These are phyloP conservation scores for Nemotelus pantherinus DNA, from an alignment of 2,888 invertebrate species.

Conservation along the genomic window DNA sequence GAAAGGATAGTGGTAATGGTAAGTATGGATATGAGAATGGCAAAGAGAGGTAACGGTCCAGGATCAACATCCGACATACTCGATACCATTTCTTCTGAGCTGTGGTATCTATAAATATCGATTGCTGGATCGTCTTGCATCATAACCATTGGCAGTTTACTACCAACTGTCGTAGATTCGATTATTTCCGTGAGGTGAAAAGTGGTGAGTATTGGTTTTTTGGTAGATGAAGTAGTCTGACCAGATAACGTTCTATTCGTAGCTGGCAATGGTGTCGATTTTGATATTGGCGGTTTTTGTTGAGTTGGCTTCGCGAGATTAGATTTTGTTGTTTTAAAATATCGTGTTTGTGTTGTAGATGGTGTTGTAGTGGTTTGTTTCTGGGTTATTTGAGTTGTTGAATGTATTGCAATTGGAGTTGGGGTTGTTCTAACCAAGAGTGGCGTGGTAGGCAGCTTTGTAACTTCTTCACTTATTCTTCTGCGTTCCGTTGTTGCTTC, in stretches of 20 bases:
- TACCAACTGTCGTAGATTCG: neutral
- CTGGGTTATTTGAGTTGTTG: neutral
- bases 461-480: too few species aligned
- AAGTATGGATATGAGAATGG: neutral
- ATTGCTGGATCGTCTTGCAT: conserved; percentile 3
- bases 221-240: neutral
- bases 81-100: neutral
- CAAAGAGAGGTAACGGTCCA: neutral
- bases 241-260: neutral
- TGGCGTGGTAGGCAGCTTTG: too few species aligned
- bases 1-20: neutral
- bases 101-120: neutral
- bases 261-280: neutral
- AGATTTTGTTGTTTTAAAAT: neutral
- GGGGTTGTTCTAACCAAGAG: too few species aligned
- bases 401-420: too few species aligned
- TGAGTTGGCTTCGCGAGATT: too few species aligned
- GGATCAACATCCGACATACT: neutral
- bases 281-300: too few species aligned
- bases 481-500: neutral
- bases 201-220: neutral
- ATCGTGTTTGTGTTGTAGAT: neutral
- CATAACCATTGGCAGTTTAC: neutral
- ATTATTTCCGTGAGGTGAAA: neutral
- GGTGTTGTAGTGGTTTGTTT: neutral